Evolutionary conservation across 2,797 vertebrate species (phyloP).

Genomic region (Pseudopleuronectes americanus): DNA sequence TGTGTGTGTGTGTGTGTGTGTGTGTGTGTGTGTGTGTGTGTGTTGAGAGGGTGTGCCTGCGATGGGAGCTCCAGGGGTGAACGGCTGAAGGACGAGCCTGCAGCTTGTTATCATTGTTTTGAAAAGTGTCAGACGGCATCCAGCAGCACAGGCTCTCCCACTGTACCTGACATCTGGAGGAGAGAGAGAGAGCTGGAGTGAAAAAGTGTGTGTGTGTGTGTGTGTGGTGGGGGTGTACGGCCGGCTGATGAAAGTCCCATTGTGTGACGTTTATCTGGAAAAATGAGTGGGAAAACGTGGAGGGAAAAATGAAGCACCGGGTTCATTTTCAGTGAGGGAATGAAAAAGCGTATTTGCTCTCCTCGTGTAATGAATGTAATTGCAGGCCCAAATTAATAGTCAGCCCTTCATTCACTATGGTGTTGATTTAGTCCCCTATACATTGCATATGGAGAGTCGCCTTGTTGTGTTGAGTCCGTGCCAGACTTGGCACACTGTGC

Average conservation of each 20-base stretch:
- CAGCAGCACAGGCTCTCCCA: constrained; percentile 79
- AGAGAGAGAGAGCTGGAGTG: constrained; percentile 29
- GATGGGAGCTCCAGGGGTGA: constrained; percentile 61
- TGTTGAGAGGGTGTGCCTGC: constrained; percentile 49
- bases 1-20: too few relatives aligned
- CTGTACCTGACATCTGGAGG: constrained; percentile 83
- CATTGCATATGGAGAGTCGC: constrained; percentile 67
- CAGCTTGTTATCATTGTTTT: constrained; percentile 83
- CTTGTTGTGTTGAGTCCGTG: constrained; percentile 76
- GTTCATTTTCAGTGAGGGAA: constrained; percentile 57
- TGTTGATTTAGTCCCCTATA: constrained; percentile 63
- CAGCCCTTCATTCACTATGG: constrained; percentile 40
- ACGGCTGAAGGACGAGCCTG: constrained; percentile 76
- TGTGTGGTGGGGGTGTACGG: constrained; percentile 9
- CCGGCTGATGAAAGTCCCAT: constrained; percentile 59
- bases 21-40: constrained; percentile 4
- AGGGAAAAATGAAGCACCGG: constrained; percentile 39
- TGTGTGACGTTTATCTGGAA: constrained; percentile 69
- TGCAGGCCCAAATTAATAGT: constrained; percentile 60
- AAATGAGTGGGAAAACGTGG: constrained; percentile 59
- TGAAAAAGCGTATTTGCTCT: constrained; percentile 62
- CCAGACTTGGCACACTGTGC: constrained; percentile 80
- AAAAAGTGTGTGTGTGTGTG: constrained; percentile 15
- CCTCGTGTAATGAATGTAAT: constrained; percentile 58
- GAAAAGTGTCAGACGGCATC: constrained; percentile 84